Conservation (phyloP, 2,888 invertebrate species). For the Leptopterna dolabrata region DNA sequence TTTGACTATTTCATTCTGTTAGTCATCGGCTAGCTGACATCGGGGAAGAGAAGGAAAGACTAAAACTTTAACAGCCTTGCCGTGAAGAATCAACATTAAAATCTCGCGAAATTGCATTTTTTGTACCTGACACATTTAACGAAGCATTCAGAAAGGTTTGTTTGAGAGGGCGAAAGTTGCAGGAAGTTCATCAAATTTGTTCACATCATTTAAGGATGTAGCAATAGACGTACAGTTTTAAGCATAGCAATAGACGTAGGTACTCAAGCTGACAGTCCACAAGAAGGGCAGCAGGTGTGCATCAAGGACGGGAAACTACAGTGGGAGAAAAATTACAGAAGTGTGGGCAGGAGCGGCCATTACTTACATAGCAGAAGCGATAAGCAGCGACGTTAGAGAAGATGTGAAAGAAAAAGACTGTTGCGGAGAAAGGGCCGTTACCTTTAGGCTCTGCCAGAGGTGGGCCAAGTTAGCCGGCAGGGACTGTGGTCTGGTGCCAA, state of each 20-base stretch:
- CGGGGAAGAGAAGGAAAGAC: too few relatives aligned
- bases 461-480: slow-evolving; percentile 65
- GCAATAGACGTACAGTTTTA: too few relatives aligned
- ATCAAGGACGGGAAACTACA: neutral
- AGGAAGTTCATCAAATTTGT: too few relatives aligned
- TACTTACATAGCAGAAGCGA: slow-evolving; percentile 53
- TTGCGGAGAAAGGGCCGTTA: slow-evolving; percentile 61
- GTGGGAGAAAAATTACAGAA: neutral
- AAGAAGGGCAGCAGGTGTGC: neutral
- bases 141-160: too few relatives aligned
- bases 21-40: too few relatives aligned
- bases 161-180: too few relatives aligned
- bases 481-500: slow-evolving; percentile 65
- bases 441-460: slow-evolving; percentile 66
- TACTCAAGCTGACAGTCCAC: neutral
- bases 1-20: too few relatives aligned
- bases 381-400: slow-evolving; percentile 46
- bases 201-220: too few relatives aligned
- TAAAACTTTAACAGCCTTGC: too few relatives aligned
- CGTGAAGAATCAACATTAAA: too few relatives aligned
- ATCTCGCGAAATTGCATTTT: too few relatives aligned
- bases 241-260: neutral
- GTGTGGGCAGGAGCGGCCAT: neutral
- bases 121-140: too few relatives aligned
- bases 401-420: slow-evolving; percentile 42